Percentiles rank a stretch among this genome's conserved stretches.
Conservation (phyloP, 2,888 invertebrate species). For the Zele albiditarsus region DNA sequence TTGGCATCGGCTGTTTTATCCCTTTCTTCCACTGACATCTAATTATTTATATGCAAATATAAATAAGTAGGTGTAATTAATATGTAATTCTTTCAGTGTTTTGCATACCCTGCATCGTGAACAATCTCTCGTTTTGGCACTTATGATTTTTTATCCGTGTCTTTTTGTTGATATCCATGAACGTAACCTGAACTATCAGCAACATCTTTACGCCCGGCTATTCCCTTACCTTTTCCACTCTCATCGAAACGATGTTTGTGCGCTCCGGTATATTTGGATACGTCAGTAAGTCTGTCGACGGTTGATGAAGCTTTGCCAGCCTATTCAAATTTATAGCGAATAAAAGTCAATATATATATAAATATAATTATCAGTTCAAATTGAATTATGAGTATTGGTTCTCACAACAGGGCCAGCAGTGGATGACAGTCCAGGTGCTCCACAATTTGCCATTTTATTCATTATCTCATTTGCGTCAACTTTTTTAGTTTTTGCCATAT, state of each 20-base stretch:
- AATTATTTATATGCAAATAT: not conserved
- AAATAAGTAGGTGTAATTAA: no score
- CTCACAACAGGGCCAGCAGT: conserved; percentile 81
- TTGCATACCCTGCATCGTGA: not conserved
- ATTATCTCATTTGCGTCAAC: conserved; percentile 86
- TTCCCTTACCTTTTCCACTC: conserved; percentile 89
- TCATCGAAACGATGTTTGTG: conserved; percentile 91
- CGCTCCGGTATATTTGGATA: conserved; percentile 91
- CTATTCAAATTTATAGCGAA: conserved; percentile 64
- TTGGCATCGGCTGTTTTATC: no score
- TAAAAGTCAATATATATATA: not conserved
- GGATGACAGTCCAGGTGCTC: conserved; percentile 79
- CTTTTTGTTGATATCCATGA: conserved; percentile 88
- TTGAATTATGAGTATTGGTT: conserved; percentile 13
- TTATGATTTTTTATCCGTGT: conserved; percentile 76
- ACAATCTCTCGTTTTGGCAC: conserved; percentile 38
- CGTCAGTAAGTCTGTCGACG: conserved; percentile 87
- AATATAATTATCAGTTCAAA: not conserved
- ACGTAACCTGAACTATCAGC: conserved; percentile 87
- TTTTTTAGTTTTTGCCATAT: conserved; percentile 88
- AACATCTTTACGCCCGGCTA: conserved; percentile 85
- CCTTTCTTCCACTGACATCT: no score
- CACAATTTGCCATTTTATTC: conserved; percentile 85
- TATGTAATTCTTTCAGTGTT: not conserved
- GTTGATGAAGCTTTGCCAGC: conserved; percentile 72